Evolutionary conservation across 2,888 invertebrate genomes (phyloP), one percentile per base, ranked within the genome.

Genomic region (Luperina testacea): DNA sequence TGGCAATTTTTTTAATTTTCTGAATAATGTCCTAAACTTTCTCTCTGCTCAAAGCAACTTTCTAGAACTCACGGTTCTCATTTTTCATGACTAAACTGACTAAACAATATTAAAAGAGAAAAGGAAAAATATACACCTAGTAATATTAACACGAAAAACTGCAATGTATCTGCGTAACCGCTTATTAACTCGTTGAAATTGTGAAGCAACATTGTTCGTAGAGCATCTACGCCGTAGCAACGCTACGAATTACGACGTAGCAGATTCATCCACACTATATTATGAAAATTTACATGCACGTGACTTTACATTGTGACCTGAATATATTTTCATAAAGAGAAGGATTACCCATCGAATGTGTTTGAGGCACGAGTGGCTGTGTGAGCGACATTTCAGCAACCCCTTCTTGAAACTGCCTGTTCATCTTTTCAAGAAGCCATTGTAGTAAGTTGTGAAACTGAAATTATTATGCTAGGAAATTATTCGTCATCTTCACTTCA

Each of bases 351-450:
- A 75, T 81, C 53, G 42, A 67, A 45, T 64, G 32, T 77, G 57
- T 71, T 65, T 80, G 48, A 69, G 32, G 71, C 64, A 69, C 59
- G 42, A 80, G 71, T 77, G 32, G 20, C 73, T 82, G 61, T 45
- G 75, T 76, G 64, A 72, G 83, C 71, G 68, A 81, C 72, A 86
- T 85, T 84, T 87, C 74, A 80, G 70, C 32, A 53, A 65, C 72
- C 64, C 63, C 6, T 69, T 67, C 75, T 71, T 69, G 70, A 87
- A 89, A 90, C 89, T 87, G 86, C 82, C 84, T 85, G 86, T 88
- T 90, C 87, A 88, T 89, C 85, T 84, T 85, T 87, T 85, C 82
- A 83, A 88, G 86, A 85, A 87, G 86, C 85, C 82, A 92, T 92
- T 92, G 92, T 93, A 89, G 72, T 76, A 73, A 80, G 78, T 80